Evolutionary conservation across 2,888 invertebrate genomes (phyloP), one percentile per base, ranked within the genome.

Genomic region (Plagodis pulveraria): DNA sequence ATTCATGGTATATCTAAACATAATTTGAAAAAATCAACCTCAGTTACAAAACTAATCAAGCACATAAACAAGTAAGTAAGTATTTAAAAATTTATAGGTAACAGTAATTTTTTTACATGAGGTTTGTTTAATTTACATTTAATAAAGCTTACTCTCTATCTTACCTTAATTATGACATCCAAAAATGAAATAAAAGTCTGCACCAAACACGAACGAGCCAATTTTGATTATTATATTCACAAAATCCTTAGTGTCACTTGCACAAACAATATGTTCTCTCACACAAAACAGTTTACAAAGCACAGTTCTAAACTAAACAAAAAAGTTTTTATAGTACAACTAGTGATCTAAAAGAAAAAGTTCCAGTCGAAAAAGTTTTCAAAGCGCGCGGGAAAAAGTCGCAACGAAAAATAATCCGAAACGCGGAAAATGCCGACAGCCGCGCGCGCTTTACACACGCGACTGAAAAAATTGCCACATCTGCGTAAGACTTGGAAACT

Each of bases 381-480:
- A 58, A 62, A 63, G 75, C 85, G 84, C 85, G 86, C 56, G 56
- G 56, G 78, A 80, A 85, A 85, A 81, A 72, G 65, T 71, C 66
- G 70, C 72, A 78, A 74, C 64, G 70, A 69, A 75, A 66, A 73
- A 66, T 68, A 72, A 72, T 73, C 77, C 77, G 80, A 78, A 80
- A 78, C 79, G 77, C 80, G 72, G 73, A 72, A 80, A 83, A 81
- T 74, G 82, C 74, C 73, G 74, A 80, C 61, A 81, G 87, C 71
- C 88, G 89, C 89, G 90, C 89, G 90, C 90, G 87, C 78, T 72
- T 77, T 77, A 84, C 84, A 81, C 88, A 87, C 91, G 91, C 91
- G 91, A 91, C 92, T 92, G 91, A 91, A 92, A 92, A 91, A 92
- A 88, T 85, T 85, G 84, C 89, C 83, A 87, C 90, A 91, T 87